Conservation (phyloP, 2,113 vertebrate genomes). For the Epinephelus moara region DNA sequence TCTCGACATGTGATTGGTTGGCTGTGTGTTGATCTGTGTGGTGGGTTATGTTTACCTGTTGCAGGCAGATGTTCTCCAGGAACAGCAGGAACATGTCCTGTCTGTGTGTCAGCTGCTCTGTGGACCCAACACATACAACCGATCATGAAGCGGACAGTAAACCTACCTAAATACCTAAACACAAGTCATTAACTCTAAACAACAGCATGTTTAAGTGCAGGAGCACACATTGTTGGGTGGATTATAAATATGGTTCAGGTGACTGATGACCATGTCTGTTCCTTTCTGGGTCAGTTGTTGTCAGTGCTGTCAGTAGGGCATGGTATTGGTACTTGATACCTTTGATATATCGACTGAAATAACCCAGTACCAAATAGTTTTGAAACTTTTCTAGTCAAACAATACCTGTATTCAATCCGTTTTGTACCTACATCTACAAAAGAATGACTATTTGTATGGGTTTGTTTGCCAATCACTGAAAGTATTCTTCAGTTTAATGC, state of each 20-base stretch:
- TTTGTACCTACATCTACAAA: no score
- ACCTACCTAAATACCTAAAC: neutral
- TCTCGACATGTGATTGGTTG: slow-evolving; percentile 62
- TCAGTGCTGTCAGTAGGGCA: neutral
- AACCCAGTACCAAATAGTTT: no score
- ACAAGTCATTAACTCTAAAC: neutral
- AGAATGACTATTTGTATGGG: no score
- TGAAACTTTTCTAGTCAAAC: no score
- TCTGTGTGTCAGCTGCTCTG: neutral
- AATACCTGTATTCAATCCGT: no score
- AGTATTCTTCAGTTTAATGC: no score
- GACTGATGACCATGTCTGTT: neutral
- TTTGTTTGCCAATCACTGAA: no score
- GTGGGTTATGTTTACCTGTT: slow-evolving; percentile 64
- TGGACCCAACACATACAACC: neutral
- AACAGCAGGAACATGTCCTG: slow-evolving; percentile 36
- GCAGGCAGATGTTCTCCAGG: slow-evolving; percentile 49
- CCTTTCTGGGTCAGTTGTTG: neutral
- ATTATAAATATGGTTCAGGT: neutral
- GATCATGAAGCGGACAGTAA: neutral
- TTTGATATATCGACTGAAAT: no score
- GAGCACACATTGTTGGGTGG: neutral
- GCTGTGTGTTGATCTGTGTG: slow-evolving; percentile 21
- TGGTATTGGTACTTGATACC: no score
- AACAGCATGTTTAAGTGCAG: neutral